Evolutionary conservation across 1,140 invertebrate species (phyloP).

Genomic region (Heliothis subflexa): DNA sequence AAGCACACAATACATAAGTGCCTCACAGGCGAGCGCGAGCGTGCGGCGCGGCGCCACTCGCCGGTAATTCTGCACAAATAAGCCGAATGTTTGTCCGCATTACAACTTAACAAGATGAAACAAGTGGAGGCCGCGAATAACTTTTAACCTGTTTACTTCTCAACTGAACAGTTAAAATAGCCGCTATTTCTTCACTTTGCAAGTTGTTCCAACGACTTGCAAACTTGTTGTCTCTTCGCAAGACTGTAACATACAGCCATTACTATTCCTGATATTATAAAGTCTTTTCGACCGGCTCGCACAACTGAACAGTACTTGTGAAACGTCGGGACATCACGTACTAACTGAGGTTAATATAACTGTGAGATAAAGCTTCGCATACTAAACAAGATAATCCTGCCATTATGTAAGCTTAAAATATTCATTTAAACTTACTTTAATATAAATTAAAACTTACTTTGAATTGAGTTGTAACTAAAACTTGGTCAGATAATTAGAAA

Average conservation of each 20-base stretch:
- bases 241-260: not conserved
- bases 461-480: not conserved
- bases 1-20: not conserved
- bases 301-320: too few relatives aligned
- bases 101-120: conserved; percentile 17
- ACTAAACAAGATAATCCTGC: not conserved
- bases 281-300: too few relatives aligned
- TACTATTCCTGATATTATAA: too few relatives aligned
- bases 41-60: not conserved
- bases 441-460: conserved; percentile 1
- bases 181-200: conserved; percentile 7
- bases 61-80: not conserved
- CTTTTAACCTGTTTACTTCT: conserved; percentile 22
- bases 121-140: conserved; percentile 7
- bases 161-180: conserved; percentile 21
- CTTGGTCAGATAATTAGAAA: conserved; percentile 18
- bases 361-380: not conserved
- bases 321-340: too few relatives aligned
- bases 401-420: not conserved
- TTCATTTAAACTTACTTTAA: not conserved
- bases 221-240: not conserved
- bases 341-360: not conserved
- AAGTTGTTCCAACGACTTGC: not conserved
- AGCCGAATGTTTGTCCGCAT: not conserved
- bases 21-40: not conserved